Percentiles rank a stretch among this genome's conserved stretches.
Evolutionary conservation across 2,797 vertebrate genomes (phyloP).

Genomic region (Nannoperca australis): DNA sequence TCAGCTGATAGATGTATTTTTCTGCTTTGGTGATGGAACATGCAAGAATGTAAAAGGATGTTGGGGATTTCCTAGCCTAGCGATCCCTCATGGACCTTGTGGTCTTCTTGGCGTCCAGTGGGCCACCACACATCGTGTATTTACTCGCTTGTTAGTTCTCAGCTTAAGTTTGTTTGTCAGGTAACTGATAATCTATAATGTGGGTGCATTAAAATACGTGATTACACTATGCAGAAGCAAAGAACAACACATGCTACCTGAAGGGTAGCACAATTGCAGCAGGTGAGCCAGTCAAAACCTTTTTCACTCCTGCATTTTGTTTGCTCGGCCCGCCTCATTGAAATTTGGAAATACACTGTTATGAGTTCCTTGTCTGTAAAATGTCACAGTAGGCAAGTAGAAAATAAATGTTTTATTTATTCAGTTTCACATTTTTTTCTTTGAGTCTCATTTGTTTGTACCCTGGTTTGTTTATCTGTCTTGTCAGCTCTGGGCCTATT

Average conservation of each 20-base stretch:
- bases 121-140: too few species aligned
- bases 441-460: not conserved
- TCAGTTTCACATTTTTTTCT: slow-evolving; percentile 6
- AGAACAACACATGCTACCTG: not conserved
- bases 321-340: not conserved
- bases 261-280: not conserved
- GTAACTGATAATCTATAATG: not conserved
- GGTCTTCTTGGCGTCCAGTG: not conserved
- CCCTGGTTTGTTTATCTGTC: slow-evolving; percentile 26
- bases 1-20: not conserved
- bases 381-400: slow-evolving; percentile 20
- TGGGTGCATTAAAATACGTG: not conserved
- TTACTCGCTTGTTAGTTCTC: not conserved
- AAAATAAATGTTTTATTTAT: slow-evolving; percentile 23
- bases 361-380: slow-evolving; percentile 13
- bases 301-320: not conserved
- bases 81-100: too few species aligned
- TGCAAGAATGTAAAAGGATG: too few species aligned
- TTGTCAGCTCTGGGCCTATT: slow-evolving; percentile 9
- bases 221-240: not conserved
- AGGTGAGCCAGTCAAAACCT: not conserved
- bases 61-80: too few species aligned
- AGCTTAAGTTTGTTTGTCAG: not conserved
- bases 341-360: not conserved
- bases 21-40: not conserved